These are phyloP conservation scores for Gasterosteus aculeatus DNA, from an alignment of 2,113 vertebrate species.

Conservation along the genomic window DNA sequence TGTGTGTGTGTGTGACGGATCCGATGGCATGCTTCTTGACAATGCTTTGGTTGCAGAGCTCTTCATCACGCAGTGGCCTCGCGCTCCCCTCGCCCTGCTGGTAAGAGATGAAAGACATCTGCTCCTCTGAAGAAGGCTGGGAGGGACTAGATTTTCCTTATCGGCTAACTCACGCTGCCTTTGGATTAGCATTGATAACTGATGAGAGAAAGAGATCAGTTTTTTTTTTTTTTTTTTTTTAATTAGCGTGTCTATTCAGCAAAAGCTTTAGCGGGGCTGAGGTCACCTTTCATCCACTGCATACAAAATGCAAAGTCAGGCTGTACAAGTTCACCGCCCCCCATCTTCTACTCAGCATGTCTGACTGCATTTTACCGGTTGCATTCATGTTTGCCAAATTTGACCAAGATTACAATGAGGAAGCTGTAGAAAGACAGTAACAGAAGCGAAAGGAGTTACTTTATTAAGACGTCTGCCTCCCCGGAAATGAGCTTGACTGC, in stretches of 20 bases:
- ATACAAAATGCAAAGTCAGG: not conserved
- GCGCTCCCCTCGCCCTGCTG: slow-evolving; percentile 4
- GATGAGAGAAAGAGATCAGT: not conserved
- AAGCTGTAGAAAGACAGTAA: not conserved
- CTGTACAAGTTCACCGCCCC: not conserved
- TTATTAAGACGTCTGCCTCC: slow-evolving; percentile 13
- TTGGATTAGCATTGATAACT: slow-evolving; percentile 46
- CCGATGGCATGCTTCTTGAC: not conserved
- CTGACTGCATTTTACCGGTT: not conserved
- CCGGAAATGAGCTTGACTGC: slow-evolving; percentile 30
- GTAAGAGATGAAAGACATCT: slow-evolving; percentile 52
- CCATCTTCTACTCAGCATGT: not conserved
- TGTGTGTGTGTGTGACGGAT: not conserved
- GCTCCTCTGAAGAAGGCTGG: slow-evolving; percentile 38
- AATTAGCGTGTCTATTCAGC: slow-evolving; percentile 27
- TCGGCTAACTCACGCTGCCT: slow-evolving; percentile 5
- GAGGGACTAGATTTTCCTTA: slow-evolving; percentile 28
- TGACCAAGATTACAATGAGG: not conserved
- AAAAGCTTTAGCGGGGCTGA: slow-evolving; percentile 13
- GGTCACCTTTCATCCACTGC: not conserved
- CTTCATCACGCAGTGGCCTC: slow-evolving; percentile 41
- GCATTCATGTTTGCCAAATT: not conserved
- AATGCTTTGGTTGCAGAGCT: not conserved
- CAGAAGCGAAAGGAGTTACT: not conserved
- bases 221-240: slow-evolving; percentile 1